Conservation (phyloP, 1,140 invertebrate genomes). For the Vanessa tameamea region DNA sequence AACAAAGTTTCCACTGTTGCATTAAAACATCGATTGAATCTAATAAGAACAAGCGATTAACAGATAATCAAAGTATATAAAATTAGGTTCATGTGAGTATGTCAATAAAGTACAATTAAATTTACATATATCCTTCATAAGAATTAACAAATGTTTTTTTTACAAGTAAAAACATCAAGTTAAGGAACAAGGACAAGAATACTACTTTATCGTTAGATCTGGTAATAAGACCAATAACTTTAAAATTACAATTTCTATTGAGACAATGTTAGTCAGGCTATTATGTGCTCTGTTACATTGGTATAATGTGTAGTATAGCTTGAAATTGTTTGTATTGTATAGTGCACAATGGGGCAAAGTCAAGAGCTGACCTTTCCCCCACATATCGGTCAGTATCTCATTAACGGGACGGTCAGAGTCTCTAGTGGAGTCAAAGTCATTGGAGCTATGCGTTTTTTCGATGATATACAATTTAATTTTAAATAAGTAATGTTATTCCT, state of each 20-base stretch:
- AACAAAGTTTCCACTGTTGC: too few species aligned
- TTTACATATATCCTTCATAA: too few species aligned
- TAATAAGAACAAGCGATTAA: too few species aligned
- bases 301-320: background rate
- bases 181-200: background rate
- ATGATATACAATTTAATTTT: background rate
- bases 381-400: slow-evolving; percentile 58
- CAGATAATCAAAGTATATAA: too few species aligned
- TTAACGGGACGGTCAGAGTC: slow-evolving; percentile 49
- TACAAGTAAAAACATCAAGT: too few species aligned
- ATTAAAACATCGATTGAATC: too few species aligned
- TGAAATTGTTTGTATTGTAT: slow-evolving; percentile 10
- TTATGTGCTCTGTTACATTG: background rate
- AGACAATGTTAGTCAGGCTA: background rate
- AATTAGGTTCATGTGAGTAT: too few species aligned
- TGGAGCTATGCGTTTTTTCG: slow-evolving; percentile 2
- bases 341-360: slow-evolving; percentile 40
- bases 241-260: slow-evolving; percentile 10
- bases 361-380: slow-evolving; percentile 50
- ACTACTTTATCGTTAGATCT: slow-evolving; percentile 2
- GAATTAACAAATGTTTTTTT: too few species aligned
- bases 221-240: slow-evolving; percentile 9
- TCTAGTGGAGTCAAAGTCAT: slow-evolving; percentile 21
- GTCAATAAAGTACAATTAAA: too few species aligned
- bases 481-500: too few species aligned